A percentile compares a stretch with the other conserved stretches of the same genome.
phyloP scores from a whole-genome alignment of 2,113 vertebrate genomes.

The Gopherus flavomarginatus region DNA sequence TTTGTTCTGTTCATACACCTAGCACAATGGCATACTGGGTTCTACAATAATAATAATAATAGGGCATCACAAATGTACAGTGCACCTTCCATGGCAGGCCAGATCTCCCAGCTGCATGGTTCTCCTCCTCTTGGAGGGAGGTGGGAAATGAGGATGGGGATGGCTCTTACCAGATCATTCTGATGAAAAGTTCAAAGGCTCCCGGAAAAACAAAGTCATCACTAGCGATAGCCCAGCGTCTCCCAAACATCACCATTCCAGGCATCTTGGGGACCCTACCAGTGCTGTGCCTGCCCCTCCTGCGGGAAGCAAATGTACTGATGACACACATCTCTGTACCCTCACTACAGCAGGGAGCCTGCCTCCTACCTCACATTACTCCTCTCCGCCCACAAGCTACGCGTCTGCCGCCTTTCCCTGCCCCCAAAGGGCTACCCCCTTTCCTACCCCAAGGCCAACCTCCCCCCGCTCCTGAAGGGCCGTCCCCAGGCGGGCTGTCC shows the following conservation, averaged over 20 bases:
- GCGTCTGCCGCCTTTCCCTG: not conserved
- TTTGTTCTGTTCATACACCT: not conserved
- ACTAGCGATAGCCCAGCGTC: slow-evolving; percentile 94
- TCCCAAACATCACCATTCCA: slow-evolving; percentile 88
- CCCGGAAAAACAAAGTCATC: slow-evolving; percentile 96
- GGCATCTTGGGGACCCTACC: slow-evolving; percentile 80
- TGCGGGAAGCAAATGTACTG: not conserved
- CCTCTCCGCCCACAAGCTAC: not conserved
- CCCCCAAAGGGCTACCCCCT: too few species aligned
- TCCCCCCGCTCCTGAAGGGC: too few species aligned
- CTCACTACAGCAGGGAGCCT: not conserved
- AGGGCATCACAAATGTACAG: not conserved
- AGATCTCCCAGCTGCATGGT: not conserved
- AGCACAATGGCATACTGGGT: not conserved
- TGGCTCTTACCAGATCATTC: slow-evolving; percentile 86
- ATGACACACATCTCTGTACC: not conserved
- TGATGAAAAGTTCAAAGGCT: slow-evolving; percentile 86
- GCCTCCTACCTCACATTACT: not conserved
- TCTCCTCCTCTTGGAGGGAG: not conserved
- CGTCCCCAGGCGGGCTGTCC: not conserved
- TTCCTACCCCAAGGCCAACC: too few species aligned
- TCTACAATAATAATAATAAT: not conserved
- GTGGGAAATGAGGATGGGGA: too few species aligned
- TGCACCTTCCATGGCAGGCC: not conserved
- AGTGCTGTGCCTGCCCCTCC: not conserved